phyloP scores from a whole-genome alignment of 2,888 invertebrate genomes.

The Bembecia ichneumoniformis region DNA sequence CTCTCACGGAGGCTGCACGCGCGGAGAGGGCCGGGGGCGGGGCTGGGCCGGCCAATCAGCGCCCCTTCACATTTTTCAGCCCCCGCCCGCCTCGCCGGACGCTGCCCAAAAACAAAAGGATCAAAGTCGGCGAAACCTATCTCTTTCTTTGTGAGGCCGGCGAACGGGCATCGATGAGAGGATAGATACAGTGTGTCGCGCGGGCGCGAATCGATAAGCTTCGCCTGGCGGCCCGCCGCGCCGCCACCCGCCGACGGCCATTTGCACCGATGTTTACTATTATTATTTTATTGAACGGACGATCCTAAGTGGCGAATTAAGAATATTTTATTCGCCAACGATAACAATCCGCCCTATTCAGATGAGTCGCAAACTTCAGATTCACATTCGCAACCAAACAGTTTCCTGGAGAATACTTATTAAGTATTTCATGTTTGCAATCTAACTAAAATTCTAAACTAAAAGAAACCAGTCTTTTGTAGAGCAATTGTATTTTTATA shows the following conservation, averaged over 20 bases:
- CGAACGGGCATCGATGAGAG: slow-evolving; percentile 70
- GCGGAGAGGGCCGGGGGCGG: slow-evolving; percentile 41
- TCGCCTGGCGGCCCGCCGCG: slow-evolving; percentile 20
- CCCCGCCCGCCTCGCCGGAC: slow-evolving; percentile 70
- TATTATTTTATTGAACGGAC: slow-evolving; percentile 71
- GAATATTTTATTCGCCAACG: slow-evolving; percentile 27
- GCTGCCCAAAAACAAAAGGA: slow-evolving; percentile 74
- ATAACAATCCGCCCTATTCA: slow-evolving; percentile 16
- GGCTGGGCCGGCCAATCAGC: slow-evolving; percentile 62
- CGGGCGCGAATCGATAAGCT: slow-evolving; percentile 67
- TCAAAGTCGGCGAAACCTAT: slow-evolving; percentile 73
- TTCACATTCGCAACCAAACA: too few relatives aligned
- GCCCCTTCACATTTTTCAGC: slow-evolving; percentile 69
- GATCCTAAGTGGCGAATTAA: slow-evolving; percentile 59
- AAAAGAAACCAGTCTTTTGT: too few relatives aligned
- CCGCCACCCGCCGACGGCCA: slow-evolving; percentile 52
- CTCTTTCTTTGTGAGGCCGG: slow-evolving; percentile 71
- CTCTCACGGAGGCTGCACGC: slow-evolving; percentile 29
- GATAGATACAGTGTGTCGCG: slow-evolving; percentile 71
- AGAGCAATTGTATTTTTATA: too few relatives aligned
- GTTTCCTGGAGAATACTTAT: too few relatives aligned
- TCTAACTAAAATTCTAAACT: too few relatives aligned
- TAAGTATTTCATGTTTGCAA: too few relatives aligned
- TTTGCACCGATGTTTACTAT: slow-evolving; percentile 72
- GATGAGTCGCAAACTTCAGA: slow-evolving; percentile 6